These are phyloP conservation scores for Pachydiplax longipennis DNA, from an alignment of 2,888 invertebrate genomes.

Conservation along the genomic window DNA sequence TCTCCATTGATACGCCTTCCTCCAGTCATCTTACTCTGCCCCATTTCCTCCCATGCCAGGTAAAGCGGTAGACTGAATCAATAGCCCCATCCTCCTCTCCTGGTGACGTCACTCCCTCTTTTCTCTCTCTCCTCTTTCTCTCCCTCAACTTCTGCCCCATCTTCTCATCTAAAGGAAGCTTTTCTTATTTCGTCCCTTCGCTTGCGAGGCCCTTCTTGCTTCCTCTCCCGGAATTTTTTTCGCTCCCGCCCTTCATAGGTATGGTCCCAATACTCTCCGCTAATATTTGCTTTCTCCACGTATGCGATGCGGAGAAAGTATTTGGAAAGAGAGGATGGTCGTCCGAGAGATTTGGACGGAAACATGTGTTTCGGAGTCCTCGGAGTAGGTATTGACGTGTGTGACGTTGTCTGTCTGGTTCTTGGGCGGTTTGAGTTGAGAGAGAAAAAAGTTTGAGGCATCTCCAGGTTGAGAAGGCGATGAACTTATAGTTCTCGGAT, in stretches of 20 bases:
- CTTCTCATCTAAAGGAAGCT: background rate
- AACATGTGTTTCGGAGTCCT: too few relatives aligned
- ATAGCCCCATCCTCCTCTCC: background rate
- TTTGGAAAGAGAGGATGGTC: too few relatives aligned
- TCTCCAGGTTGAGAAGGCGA: too few relatives aligned
- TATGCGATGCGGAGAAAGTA: too few relatives aligned
- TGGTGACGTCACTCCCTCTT: slow-evolving; percentile 21
- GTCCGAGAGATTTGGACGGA: too few relatives aligned
- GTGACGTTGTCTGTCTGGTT: too few relatives aligned
- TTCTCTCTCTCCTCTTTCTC: background rate
- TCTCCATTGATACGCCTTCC: background rate
- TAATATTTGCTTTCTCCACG: too few relatives aligned
- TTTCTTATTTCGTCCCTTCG: background rate
- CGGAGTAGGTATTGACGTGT: too few relatives aligned
- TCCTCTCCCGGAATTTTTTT: background rate
- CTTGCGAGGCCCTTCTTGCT: background rate
- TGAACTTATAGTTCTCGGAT: too few relatives aligned
- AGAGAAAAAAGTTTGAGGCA: too few relatives aligned
- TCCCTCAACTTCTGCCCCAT: background rate
- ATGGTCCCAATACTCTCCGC: too few relatives aligned
- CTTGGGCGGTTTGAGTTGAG: too few relatives aligned
- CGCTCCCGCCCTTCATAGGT: background rate
- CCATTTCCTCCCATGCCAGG: background rate
- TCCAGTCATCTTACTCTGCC: background rate
- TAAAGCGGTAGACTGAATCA: background rate